Evolutionary conservation across 1,140 invertebrate species (phyloP).

Genomic region (Caenorhabditis latens): DNA sequence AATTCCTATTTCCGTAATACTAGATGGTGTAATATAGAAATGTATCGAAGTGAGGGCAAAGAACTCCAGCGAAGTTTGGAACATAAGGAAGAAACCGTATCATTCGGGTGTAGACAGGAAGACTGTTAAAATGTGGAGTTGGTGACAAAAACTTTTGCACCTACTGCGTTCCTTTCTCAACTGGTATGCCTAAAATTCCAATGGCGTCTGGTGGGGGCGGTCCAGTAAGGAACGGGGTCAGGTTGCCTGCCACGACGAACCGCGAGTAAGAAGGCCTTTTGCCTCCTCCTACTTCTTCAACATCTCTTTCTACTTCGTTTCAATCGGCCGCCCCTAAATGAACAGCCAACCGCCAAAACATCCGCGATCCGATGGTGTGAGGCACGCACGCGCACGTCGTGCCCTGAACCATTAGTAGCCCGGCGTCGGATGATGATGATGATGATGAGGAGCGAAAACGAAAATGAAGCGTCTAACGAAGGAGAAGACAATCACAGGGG

Average conservation of each 20-base stretch:
- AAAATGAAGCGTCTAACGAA: slow-evolving; percentile 38
- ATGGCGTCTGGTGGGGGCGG: slow-evolving; percentile 41
- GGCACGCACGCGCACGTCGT: slow-evolving; percentile 49
- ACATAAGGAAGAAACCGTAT: background rate
- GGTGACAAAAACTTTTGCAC: background rate
- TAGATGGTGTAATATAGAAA: background rate
- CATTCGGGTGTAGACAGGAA: background rate
- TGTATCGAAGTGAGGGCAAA: background rate
- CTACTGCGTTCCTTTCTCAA: background rate
- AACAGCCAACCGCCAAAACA: slow-evolving; percentile 55
- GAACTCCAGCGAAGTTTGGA: no score
- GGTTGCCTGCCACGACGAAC: slow-evolving; percentile 45
- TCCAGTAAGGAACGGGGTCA: slow-evolving; percentile 50
- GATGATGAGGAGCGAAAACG: slow-evolving; percentile 30
- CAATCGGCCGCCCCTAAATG: slow-evolving; percentile 51
- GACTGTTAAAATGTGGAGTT: background rate
- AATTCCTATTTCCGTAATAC: slow-evolving; percentile 25
- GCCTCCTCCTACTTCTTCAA: slow-evolving; percentile 19
- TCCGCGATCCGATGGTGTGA: slow-evolving; percentile 53
- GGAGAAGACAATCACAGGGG: slow-evolving; percentile 3
- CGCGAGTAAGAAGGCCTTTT: slow-evolving; percentile 43
- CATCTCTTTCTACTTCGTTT: slow-evolving; percentile 27
- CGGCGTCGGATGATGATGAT: slow-evolving; percentile 22
- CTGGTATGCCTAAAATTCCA: slow-evolving; percentile 19
- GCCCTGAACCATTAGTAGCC: slow-evolving; percentile 50